phyloP scores from a whole-genome alignment of 1,140 invertebrate genomes.

The Berghia stephanieae region DNA sequence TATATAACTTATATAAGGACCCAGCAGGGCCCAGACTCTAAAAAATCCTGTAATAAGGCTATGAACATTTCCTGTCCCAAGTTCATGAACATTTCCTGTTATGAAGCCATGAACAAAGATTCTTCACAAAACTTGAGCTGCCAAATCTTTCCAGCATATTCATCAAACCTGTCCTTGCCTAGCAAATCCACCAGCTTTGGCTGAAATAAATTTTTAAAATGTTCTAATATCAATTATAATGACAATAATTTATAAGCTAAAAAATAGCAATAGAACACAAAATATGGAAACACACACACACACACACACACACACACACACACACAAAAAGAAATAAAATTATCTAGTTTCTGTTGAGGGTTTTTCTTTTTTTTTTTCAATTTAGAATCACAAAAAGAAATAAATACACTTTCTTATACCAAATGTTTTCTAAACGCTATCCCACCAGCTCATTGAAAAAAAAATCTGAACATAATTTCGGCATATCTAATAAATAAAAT shows the following conservation, averaged over 20 bases:
- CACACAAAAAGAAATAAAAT: not conserved
- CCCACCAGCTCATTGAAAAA: no score
- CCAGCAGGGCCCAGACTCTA: no score
- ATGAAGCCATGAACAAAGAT: conserved; percentile 41
- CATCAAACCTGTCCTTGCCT: conserved; percentile 63
- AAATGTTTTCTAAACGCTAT: no score
- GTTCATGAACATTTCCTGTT: no score
- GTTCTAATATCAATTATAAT: not conserved
- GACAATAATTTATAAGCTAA: not conserved
- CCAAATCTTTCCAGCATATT: conserved; percentile 67
- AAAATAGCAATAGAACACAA: not conserved
- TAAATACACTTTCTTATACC: not conserved
- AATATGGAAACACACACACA: not conserved
- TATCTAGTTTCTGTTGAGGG: not conserved
- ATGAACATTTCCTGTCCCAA: no score
- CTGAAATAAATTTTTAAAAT: no score
- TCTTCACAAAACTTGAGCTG: conserved; percentile 68
- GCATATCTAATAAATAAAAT: no score
- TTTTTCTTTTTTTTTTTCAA: no score
- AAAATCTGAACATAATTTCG: no score
- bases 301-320: not conserved
- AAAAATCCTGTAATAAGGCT: no score
- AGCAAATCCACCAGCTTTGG: conserved; percentile 59
- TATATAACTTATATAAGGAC: no score
- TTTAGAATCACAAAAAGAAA: not conserved